Percentiles rank a stretch among this genome's conserved stretches.
phyloP scores from a whole-genome alignment of 2,797 vertebrate species.

The Ibycter americanus region DNA sequence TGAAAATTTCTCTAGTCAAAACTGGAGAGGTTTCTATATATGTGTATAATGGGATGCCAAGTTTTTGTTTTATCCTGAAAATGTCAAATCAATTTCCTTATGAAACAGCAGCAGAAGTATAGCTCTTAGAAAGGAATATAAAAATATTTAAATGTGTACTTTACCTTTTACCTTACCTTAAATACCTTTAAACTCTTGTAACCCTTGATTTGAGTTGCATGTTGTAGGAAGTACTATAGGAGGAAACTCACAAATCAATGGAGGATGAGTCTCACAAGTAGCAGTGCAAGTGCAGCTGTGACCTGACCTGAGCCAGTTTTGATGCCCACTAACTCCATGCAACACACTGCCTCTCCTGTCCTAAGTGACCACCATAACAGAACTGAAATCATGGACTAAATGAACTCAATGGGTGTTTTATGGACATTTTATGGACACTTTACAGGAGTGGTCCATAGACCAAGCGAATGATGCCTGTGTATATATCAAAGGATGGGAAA shows the following conservation, averaged over 20 bases:
- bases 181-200: not conserved
- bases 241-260: accelerated
- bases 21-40: not conserved
- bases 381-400: not conserved
- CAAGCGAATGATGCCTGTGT: not conserved
- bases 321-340: not conserved
- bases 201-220: not conserved
- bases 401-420: not conserved
- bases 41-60: not conserved
- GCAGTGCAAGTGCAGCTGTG: not conserved
- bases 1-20: not conserved
- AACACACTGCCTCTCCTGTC: not conserved
- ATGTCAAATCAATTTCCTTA: not conserved
- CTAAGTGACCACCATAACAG: not conserved
- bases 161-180: not conserved
- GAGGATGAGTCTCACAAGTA: not conserved
- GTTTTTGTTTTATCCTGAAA: not conserved
- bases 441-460: not conserved
- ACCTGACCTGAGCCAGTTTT: not conserved
- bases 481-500: not conserved
- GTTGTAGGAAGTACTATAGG: not conserved
- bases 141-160: not conserved
- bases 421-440: not conserved
- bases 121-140: not conserved
- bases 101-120: not conserved